phyloP scores from a whole-genome alignment of 2,113 vertebrate species.

The Bos indicus region DNA sequence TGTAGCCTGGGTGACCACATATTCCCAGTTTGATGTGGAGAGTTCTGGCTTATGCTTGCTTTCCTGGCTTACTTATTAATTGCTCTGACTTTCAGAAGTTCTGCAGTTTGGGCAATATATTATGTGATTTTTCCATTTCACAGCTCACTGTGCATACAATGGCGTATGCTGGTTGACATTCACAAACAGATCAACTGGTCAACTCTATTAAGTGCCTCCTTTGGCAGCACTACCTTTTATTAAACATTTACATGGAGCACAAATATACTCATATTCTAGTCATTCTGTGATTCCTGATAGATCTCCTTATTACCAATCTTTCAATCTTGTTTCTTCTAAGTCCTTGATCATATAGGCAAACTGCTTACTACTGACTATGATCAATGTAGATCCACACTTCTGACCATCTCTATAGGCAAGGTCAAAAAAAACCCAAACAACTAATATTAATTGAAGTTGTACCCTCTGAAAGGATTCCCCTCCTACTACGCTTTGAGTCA shows the following conservation, averaged over 20 bases:
- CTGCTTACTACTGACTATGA: not conserved
- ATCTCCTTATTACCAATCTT: not conserved
- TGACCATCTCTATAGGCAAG: not conserved
- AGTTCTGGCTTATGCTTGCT: not conserved
- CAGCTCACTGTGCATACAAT: not conserved
- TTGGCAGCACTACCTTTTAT: not conserved
- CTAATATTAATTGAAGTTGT: not conserved
- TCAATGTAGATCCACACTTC: not conserved
- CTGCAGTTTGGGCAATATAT: not conserved
- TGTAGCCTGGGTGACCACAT: not conserved
- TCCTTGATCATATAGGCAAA: not conserved
- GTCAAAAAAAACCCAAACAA: not conserved
- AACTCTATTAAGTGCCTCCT: not conserved
- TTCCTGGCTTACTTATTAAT: not conserved
- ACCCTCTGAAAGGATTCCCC: not conserved
- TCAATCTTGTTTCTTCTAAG: not conserved
- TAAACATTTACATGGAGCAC: not conserved
- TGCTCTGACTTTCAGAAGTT: not conserved
- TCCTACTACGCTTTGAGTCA: not conserved
- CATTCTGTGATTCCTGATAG: not conserved
- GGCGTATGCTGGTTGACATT: not conserved
- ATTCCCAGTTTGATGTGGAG: not conserved
- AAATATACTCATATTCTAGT: not conserved
- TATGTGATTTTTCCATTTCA: not conserved
- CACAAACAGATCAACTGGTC: not conserved